These are phyloP conservation scores for Mystacornis crossleyi DNA, from an alignment of 2,113 vertebrate genomes.

Conservation along the genomic window DNA sequence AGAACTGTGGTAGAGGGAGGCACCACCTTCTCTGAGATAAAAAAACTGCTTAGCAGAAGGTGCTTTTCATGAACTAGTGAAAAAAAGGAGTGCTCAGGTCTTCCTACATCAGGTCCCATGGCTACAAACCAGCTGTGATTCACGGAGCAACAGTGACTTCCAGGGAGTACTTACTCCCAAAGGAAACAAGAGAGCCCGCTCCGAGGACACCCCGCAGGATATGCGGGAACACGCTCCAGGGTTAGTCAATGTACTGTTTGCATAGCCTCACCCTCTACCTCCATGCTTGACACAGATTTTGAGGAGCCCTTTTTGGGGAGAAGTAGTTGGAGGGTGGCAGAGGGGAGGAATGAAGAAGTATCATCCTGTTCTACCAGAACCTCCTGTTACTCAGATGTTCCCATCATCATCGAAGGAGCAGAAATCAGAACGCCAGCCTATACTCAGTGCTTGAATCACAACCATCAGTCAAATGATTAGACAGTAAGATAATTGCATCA, in stretches of 20 bases:
- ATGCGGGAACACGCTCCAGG: rapidly evolving
- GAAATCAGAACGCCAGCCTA: not conserved
- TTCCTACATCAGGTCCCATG: rapidly evolving
- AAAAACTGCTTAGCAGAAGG: not conserved
- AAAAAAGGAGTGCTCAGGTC: not conserved
- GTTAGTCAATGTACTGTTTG: not conserved
- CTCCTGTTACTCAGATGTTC: not conserved
- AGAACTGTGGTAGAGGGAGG: not conserved
- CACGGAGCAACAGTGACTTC: not conserved
- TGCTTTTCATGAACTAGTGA: not conserved
- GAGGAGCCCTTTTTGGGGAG: not conserved
- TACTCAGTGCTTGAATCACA: not conserved
- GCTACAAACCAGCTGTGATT: not conserved
- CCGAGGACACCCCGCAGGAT: not conserved
- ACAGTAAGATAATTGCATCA: not conserved
- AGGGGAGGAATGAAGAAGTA: not conserved
- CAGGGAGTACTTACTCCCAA: not conserved
- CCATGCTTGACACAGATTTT: not conserved
- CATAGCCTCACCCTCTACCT: not conserved
- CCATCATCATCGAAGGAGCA: not conserved
- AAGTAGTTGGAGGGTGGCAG: not conserved
- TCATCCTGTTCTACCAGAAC: not conserved
- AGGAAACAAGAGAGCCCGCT: not conserved
- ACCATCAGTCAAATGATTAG: not conserved
- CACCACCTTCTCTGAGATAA: not conserved